phyloP scores from a whole-genome alignment of 2,797 vertebrate genomes.

The Sebastes kiyomatsui region DNA sequence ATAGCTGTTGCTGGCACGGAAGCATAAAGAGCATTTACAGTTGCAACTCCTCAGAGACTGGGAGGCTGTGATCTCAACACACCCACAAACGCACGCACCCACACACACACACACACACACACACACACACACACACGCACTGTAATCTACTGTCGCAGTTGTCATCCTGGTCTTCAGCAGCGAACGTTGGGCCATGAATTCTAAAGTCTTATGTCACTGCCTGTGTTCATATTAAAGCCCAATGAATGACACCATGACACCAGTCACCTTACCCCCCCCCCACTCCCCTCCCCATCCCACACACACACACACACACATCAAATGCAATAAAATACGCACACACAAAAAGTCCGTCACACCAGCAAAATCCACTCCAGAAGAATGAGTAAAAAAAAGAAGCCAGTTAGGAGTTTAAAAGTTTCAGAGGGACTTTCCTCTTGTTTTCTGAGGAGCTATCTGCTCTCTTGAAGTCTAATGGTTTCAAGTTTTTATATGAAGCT shows the following conservation, averaged over 20 bases:
- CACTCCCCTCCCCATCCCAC: too few relatives aligned
- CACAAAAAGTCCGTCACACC: neutral
- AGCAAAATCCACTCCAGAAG: neutral
- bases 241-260: neutral
- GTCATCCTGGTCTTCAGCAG: neutral
- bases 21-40: slow-evolving; percentile 27
- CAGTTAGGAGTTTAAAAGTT: neutral
- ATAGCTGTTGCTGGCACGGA: too few relatives aligned
- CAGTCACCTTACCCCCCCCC: neutral
- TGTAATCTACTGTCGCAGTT: neutral
- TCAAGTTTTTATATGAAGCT: neutral
- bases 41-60: slow-evolving; percentile 9
- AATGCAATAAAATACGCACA: neutral
- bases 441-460: neutral
- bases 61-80: neutral
- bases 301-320: neutral
- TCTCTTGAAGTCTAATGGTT: neutral
- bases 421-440: neutral
- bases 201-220: slow-evolving; percentile 2
- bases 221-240: slow-evolving; percentile 23
- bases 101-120: slow-evolving; percentile 6
- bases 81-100: neutral
- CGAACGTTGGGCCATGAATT: neutral
- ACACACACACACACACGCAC: slow-evolving; percentile 7
- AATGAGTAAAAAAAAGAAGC: neutral